phyloP scores from a whole-genome alignment of 2,113 vertebrate genomes.

The Triplophysa tibetana region DNA sequence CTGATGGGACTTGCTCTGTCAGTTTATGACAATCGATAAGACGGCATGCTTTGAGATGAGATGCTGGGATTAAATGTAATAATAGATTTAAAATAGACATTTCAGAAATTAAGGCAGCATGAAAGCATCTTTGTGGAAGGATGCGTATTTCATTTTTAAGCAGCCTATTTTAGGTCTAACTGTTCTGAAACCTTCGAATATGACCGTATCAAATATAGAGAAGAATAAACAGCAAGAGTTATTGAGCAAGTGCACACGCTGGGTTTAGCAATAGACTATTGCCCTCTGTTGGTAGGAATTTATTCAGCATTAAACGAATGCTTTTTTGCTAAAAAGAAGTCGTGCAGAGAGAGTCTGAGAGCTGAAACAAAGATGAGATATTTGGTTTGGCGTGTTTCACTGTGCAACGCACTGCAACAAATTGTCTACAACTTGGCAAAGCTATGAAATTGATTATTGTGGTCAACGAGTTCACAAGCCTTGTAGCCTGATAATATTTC shows the following conservation, averaged over 20 bases:
- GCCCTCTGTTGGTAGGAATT: slow-evolving; percentile 77
- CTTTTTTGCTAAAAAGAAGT: slow-evolving; percentile 47
- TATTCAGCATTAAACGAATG: slow-evolving; percentile 64
- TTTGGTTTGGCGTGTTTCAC: slow-evolving; percentile 25
- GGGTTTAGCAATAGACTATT: slow-evolving; percentile 75
- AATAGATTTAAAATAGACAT: slow-evolving; percentile 42
- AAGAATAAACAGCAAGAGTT: slow-evolving; percentile 49
- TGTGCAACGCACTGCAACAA: slow-evolving; percentile 5
- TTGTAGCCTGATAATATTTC: slow-evolving; percentile 13
- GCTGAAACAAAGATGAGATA: neutral
- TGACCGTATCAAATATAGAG: slow-evolving; percentile 39
- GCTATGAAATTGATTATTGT: slow-evolving; percentile 7
- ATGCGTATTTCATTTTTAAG: neutral
- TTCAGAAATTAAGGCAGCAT: slow-evolving; percentile 36
- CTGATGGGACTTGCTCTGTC: slow-evolving; percentile 39
- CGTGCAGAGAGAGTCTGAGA: neutral
- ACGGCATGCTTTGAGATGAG: slow-evolving; percentile 37
- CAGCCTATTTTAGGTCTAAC: slow-evolving; percentile 27
- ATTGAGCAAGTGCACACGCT: slow-evolving; percentile 51
- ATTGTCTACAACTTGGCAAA: slow-evolving; percentile 14
- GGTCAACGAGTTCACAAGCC: slow-evolving; percentile 11
- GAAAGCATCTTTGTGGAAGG: slow-evolving; percentile 4
- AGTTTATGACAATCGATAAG: slow-evolving; percentile 39
- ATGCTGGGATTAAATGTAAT: slow-evolving; percentile 43
- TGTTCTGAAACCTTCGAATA: slow-evolving; percentile 11